These are phyloP conservation scores for Electrona antarctica DNA, from an alignment of 2,113 vertebrate genomes.

Conservation along the genomic window DNA sequence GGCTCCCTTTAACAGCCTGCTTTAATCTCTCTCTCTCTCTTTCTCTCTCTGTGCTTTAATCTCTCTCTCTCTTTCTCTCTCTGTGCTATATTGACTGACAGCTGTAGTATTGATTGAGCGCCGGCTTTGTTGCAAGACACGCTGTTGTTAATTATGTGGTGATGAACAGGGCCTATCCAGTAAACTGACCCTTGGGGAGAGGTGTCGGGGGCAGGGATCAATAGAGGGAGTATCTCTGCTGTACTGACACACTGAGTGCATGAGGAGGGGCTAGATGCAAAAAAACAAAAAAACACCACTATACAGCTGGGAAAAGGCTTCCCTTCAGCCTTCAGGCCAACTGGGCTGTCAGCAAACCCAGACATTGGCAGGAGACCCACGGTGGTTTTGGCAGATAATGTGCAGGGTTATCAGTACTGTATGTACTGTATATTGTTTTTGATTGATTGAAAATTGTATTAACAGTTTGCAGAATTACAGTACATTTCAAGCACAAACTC, in stretches of 20 bases:
- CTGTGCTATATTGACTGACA: conserved; percentile 71
- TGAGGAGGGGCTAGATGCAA: conserved; percentile 40
- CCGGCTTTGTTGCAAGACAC: conserved; percentile 63
- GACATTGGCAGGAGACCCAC: neutral
- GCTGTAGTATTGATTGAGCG: conserved; percentile 70
- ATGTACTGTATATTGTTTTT: neutral
- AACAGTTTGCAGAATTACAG: too few species aligned
- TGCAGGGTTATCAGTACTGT: neutral
- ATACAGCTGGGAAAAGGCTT: conserved; percentile 37
- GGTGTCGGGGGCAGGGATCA: conserved; percentile 63
- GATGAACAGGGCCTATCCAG: conserved; percentile 76
- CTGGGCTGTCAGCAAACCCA: conserved; percentile 20
- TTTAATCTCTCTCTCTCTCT: conserved; percentile 27
- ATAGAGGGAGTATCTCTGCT: conserved; percentile 73
- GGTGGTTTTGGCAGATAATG: accelerated
- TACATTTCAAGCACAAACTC: too few species aligned
- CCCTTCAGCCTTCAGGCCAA: conserved; percentile 33
- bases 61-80: conserved; percentile 31
- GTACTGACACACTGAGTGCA: conserved; percentile 62
- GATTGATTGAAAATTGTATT: too few species aligned
- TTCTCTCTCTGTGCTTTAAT: neutral
- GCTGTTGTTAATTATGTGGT: conserved; percentile 81
- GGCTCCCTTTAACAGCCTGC: conserved; percentile 30
- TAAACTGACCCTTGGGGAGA: conserved; percentile 76
- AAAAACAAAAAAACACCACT: conserved; percentile 21